Base-by-base conservation (phyloP, 2,888 invertebrate genomes). In the Stictocephala bisonia region DNA sequence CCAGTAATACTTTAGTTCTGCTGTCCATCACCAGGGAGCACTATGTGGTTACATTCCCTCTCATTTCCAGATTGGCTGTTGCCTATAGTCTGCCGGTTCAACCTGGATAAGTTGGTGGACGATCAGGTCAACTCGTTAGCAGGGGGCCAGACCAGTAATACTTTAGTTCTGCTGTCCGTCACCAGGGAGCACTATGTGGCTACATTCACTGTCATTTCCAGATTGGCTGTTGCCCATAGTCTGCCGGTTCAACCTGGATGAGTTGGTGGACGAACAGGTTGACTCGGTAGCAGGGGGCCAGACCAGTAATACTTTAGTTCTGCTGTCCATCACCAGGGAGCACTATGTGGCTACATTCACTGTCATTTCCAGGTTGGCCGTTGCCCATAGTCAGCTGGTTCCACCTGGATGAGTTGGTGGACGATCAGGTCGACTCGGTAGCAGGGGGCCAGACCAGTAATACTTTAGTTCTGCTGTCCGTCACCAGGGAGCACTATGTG, bases 1-100 rank as follows among this genome's bases (percentile, higher is more conserved):
- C 58, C 29, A 71, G 70, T 44, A 71, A 71, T 29, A 71, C 70
- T 1, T 40, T 58, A 22, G 18, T 71, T n/a, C 44, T 71, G 31
- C 56, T 58, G 27, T 27, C 18, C 6, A 58, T 71, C 27, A 58
- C 58, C n/a, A 71, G 70, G 22, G 58, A 58, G 22, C 29, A 44
- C 44, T 71, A 58, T 26, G 70, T 56, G 7, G 41, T 58, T 29
- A 58, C 22, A 0, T 58, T 56, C n/a, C n/a, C n/a, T n/a, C 6
- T 3, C 50, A 24, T 24, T 13, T 67, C 20, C 48, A 71, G 70
- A 58, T 0, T 44, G 56, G 58, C 70, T 58, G 20, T 22, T 29
- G 4, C 70, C 70, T 15, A 24, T 15, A 48, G 70, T 71, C 27
- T 58, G 40, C 26, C 58, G 70, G 70, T 71, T 35, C 27, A 20